Evolutionary conservation across 2,113 vertebrate genomes (phyloP).

Genomic region (Takifugu bimaculatus): DNA sequence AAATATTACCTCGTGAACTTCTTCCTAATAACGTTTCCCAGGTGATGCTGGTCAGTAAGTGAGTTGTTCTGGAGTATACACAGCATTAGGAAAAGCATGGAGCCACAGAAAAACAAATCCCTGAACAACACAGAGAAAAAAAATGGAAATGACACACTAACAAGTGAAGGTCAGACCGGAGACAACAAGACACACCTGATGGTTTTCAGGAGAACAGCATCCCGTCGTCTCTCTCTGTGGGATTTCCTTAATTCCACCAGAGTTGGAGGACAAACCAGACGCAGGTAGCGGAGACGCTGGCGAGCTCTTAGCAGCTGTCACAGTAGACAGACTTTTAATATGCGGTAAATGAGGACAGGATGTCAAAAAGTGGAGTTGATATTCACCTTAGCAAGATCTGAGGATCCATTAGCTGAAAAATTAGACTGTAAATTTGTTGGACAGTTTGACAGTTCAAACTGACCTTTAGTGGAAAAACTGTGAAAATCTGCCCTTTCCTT

Average conservation of each 20-base stretch:
- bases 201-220: constrained; percentile 38
- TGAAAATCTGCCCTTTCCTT: constrained; percentile 48
- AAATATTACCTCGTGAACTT: constrained; percentile 68
- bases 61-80: constrained; percentile 56
- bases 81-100: constrained; percentile 65
- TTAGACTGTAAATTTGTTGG: constrained; percentile 13
- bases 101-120: constrained; percentile 46
- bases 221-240: constrained; percentile 54
- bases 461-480: constrained; percentile 10
- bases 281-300: constrained; percentile 69
- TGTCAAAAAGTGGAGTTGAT: background rate
- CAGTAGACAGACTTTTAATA: constrained; percentile 8
- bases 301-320: constrained; percentile 71
- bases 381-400: constrained; percentile 63
- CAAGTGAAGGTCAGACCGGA: background rate
- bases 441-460: constrained; percentile 31
- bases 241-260: constrained; percentile 58
- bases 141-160: background rate
- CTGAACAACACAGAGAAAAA: constrained; percentile 50
- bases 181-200: constrained; percentile 64
- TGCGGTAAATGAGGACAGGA: background rate
- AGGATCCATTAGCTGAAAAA: constrained; percentile 5
- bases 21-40: constrained; percentile 68
- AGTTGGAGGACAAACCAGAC: constrained; percentile 63
- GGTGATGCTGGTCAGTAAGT: constrained; percentile 44